Evolutionary conservation across 2,113 vertebrate genomes (phyloP).

Genomic region (Trachemys scripta): DNA sequence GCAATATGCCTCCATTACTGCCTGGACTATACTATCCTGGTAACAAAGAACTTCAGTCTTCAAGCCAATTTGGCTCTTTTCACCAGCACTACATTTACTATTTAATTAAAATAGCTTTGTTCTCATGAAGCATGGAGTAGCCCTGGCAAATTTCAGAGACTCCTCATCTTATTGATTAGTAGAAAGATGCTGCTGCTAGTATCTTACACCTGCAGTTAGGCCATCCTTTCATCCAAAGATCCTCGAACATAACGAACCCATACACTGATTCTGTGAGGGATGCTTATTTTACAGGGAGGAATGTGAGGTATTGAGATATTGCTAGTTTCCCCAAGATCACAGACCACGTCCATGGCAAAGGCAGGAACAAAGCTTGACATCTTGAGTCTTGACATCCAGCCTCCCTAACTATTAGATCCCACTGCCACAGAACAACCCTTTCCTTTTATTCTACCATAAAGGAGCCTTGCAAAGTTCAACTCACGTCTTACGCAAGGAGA

Average conservation of each 20-base stretch:
- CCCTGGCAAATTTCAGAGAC: neutral
- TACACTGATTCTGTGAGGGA: neutral
- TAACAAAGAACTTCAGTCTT: neutral
- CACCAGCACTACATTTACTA: neutral
- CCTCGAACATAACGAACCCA: neutral
- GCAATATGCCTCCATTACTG: neutral
- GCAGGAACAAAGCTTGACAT: neutral
- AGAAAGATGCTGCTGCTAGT: neutral
- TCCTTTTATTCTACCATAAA: neutral
- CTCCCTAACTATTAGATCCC: neutral
- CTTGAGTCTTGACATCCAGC: rapidly evolving
- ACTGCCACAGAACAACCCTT: neutral
- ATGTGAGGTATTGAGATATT: rapidly evolving
- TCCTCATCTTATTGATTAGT: rapidly evolving
- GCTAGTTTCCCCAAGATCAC: neutral
- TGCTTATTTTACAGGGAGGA: neutral
- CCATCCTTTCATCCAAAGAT: neutral
- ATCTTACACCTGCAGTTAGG: neutral
- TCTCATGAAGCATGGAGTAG: neutral
- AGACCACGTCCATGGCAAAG: neutral
- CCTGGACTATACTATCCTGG: neutral
- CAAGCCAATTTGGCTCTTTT: neutral
- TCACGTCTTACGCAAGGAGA: neutral
- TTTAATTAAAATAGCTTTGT: neutral
- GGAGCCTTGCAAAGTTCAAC: neutral